These are phyloP conservation scores for Corella eumyota DNA, from an alignment of 23 tunicate genomes.

Conservation along the genomic window DNA sequence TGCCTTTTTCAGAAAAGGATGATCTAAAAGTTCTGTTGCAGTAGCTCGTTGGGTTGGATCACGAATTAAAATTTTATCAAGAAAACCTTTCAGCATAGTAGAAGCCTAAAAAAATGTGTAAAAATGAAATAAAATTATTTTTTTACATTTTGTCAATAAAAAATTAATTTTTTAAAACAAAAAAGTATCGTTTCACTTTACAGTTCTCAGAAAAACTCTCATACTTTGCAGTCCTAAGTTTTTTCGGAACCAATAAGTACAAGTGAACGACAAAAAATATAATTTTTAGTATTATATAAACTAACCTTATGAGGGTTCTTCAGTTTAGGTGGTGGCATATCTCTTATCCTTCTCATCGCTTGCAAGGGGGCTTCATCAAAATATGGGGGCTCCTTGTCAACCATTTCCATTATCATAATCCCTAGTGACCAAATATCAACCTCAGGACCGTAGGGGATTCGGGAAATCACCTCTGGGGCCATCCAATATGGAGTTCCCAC, in stretches of 20 bases:
- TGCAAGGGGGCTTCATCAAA: conserved; percentile 91
- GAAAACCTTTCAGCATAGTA: conserved; percentile 60
- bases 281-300: too few species aligned
- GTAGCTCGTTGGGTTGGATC: conserved; percentile 57
- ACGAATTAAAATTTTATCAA: conserved; percentile 68
- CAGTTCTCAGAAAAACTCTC: too few species aligned
- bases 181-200: too few species aligned
- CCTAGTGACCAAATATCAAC: conserved; percentile 99
- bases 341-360: conserved; percentile 81
- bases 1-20: conserved; percentile 86
- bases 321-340: conserved; percentile 72
- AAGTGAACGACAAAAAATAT: too few species aligned
- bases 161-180: too few species aligned
- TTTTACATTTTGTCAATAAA: too few species aligned
- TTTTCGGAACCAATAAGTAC: too few species aligned
- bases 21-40: conserved; percentile 65
- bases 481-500: conserved; percentile 99
- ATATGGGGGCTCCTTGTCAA: conserved; percentile 96
- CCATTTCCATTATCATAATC: conserved; percentile 97
- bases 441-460: conserved; percentile 84
- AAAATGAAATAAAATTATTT: not conserved
- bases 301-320: conserved; percentile 72
- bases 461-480: conserved; percentile 98
- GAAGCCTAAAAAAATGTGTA: conserved; percentile 48
- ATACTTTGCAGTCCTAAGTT: too few species aligned